phyloP scores from a whole-genome alignment of 1,140 invertebrate species.

The Triops cancriformis region DNA sequence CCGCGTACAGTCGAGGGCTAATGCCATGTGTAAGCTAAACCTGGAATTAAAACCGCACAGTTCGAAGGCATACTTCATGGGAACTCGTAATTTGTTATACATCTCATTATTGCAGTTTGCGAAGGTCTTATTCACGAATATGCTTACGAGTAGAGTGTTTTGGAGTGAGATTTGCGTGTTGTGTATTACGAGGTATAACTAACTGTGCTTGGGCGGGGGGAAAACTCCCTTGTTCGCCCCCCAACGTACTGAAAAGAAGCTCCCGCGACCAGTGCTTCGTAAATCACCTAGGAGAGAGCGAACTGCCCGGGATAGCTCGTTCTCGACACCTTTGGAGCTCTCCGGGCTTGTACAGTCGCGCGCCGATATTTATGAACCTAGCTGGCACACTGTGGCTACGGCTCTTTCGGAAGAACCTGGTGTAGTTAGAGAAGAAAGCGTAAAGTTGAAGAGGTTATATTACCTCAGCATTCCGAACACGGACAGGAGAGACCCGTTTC shows the following conservation, averaged over 20 bases:
- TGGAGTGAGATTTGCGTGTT: no score
- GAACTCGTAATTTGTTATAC: no score
- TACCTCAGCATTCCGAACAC: slow-evolving; percentile 9
- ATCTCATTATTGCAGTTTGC: no score
- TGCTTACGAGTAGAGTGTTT: no score
- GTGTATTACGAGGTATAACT: no score
- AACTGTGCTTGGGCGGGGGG: no score
- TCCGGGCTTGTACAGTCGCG: neutral
- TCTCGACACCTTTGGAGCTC: slow-evolving; percentile 12
- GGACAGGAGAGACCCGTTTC: neutral
- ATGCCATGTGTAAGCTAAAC: no score
- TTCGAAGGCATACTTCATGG: no score
- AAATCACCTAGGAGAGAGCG: slow-evolving; percentile 9
- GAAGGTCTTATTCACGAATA: no score
- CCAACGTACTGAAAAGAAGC: neutral
- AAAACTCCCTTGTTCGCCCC: neutral
- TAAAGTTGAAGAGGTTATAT: neutral
- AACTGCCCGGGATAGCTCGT: slow-evolving; percentile 6
- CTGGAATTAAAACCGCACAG: no score
- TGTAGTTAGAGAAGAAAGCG: neutral
- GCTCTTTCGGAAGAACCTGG: slow-evolving; percentile 6
- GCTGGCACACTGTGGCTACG: neutral
- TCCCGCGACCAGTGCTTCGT: neutral
- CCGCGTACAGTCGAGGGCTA: no score
- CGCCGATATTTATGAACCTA: neutral